Evolutionary conservation across 2,797 vertebrate species (phyloP).

Genomic region (Enteromius argenteus): DNA sequence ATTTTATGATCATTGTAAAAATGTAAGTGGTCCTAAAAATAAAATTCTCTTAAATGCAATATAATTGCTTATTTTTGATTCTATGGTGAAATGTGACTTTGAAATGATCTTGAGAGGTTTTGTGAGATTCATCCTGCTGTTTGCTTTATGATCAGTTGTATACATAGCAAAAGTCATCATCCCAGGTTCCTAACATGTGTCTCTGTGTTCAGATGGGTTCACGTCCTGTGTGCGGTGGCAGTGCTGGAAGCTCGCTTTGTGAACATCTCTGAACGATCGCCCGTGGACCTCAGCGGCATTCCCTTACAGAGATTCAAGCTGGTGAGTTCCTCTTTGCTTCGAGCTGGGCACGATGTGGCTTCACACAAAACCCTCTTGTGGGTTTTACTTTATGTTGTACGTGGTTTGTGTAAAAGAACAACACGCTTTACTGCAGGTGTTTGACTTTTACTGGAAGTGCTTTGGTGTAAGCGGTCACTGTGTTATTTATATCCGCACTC

Average conservation of each 20-base stretch:
- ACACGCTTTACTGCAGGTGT: neutral
- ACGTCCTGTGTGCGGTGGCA: constrained; percentile 95
- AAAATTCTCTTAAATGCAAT: neutral
- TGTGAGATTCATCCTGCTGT: neutral
- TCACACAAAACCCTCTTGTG: neutral
- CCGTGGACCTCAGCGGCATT: constrained; percentile 96
- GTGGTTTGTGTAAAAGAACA: neutral
- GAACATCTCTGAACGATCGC: constrained; percentile 90
- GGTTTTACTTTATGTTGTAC: too few species aligned
- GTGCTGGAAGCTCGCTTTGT: constrained; percentile 96
- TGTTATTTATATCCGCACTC: neutral
- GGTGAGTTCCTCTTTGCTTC: constrained; percentile 75
- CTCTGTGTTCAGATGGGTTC: constrained; percentile 89
- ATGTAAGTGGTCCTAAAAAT: neutral
- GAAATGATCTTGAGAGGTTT: neutral
- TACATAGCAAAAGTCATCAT: neutral
- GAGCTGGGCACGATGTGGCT: neutral
- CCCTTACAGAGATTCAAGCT: constrained; percentile 95
- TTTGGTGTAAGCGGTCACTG: neutral
- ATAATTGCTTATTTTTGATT: neutral
- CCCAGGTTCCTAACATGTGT: neutral
- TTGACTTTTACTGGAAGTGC: neutral
- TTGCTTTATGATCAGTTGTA: neutral
- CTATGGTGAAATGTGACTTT: neutral
- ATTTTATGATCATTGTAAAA: neutral